Percentiles rank a stretch among this genome's conserved stretches.
These are phyloP conservation scores for Octodonta nipae DNA, from an alignment of 2,888 invertebrate species.

Conservation along the genomic window DNA sequence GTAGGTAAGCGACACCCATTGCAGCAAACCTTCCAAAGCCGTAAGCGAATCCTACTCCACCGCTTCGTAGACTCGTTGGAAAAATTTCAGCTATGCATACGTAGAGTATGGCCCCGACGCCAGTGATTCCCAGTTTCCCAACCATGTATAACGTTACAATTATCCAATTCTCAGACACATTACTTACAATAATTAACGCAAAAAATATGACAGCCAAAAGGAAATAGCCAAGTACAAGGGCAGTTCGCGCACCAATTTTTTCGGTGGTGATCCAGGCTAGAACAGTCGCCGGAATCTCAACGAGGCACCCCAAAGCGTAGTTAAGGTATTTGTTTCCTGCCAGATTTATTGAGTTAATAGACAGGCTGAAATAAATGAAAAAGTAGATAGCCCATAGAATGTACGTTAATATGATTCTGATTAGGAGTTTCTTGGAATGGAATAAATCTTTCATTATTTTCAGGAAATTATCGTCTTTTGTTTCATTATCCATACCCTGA, in stretches of 20 bases:
- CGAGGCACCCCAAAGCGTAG: constrained; percentile 46
- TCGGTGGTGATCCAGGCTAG: constrained; percentile 41
- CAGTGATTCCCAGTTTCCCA: background rate
- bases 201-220: constrained; percentile 37
- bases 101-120: background rate
- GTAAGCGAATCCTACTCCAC: constrained; percentile 46
- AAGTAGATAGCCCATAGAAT: constrained; percentile 45
- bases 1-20: constrained; percentile 48
- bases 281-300: constrained; percentile 48
- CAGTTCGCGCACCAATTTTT: constrained; percentile 39
- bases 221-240: constrained; percentile 41
- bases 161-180: constrained; percentile 8
- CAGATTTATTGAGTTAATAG: constrained; percentile 50
- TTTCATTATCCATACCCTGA: too few species aligned
- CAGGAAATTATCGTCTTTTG: constrained; percentile 30
- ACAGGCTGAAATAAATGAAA: constrained; percentile 55
- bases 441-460: constrained; percentile 36
- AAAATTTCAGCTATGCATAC: constrained; percentile 40
- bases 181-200: constrained; percentile 39
- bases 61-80: constrained; percentile 42
- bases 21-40: constrained; percentile 46
- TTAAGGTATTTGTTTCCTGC: constrained; percentile 56
- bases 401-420: constrained; percentile 29
- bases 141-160: background rate
- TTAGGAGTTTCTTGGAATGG: constrained; percentile 34